phyloP scores from a whole-genome alignment of 1,140 invertebrate species.

The Pseudomyrmex concolor region DNA sequence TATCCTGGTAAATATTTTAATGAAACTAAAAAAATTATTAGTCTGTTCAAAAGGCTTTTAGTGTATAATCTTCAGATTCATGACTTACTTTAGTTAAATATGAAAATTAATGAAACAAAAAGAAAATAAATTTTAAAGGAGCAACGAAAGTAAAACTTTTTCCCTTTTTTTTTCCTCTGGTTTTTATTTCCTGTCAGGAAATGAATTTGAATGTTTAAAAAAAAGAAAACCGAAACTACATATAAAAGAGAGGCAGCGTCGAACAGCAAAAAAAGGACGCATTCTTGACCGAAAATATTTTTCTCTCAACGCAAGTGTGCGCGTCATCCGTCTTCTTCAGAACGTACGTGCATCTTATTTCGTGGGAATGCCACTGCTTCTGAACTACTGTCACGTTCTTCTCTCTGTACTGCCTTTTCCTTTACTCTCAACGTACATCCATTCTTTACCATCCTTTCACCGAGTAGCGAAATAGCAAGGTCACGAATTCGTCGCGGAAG shows the following conservation, averaged over 20 bases:
- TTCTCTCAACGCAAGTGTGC: constrained; percentile 31
- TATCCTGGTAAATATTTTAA: not conserved
- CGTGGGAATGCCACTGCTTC: constrained; percentile 37
- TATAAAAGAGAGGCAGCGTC: not conserved
- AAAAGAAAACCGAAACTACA: not conserved
- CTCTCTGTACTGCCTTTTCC: not conserved
- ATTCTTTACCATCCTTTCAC: constrained; percentile 57
- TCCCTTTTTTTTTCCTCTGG: not conserved
- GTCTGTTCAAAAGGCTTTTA: too few species aligned
- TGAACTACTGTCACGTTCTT: constrained; percentile 37
- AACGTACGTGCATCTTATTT: constrained; percentile 57
- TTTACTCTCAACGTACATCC: constrained; percentile 36
- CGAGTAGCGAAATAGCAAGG: constrained; percentile 16
- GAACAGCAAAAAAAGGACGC: not conserved
- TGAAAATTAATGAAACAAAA: not conserved
- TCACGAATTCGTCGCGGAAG: constrained; percentile 41
- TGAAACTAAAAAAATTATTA: not conserved
- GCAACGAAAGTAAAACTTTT: not conserved
- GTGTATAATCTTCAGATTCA: not conserved
- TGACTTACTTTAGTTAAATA: not conserved
- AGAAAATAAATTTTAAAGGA: too few species aligned
- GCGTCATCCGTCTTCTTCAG: constrained; percentile 33
- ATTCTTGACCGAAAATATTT: constrained; percentile 49
- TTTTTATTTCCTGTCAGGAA: not conserved
- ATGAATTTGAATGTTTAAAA: not conserved